A percentile compares a stretch with the other conserved stretches of the same genome.
These are phyloP conservation scores for Drosophila leonis DNA, from an alignment of 2,888 invertebrate genomes.

Conservation along the genomic window DNA sequence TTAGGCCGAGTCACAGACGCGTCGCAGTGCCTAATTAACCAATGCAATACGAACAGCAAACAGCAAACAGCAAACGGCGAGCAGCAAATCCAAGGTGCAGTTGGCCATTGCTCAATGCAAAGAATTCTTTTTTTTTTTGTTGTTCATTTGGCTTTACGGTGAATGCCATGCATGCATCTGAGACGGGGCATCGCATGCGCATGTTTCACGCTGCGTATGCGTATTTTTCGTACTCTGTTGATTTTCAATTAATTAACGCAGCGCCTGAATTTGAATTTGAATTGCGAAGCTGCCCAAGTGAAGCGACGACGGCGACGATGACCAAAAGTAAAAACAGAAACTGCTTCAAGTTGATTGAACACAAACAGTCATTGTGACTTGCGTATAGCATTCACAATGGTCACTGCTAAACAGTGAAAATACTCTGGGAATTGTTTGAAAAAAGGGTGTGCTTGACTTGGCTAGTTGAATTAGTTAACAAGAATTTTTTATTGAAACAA, in stretches of 20 bases:
- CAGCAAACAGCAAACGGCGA: conserved; percentile 21
- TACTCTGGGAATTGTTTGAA: neutral
- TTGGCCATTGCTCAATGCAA: conserved; percentile 53
- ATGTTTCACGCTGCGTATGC: conserved; percentile 26
- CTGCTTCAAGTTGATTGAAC: conserved; percentile 38
- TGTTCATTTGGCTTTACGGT: conserved; percentile 27
- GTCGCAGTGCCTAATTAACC: conserved; percentile 60
- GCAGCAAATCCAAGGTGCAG: conserved; percentile 30
- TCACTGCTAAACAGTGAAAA: neutral
- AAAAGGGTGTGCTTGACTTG: neutral
- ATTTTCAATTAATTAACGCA: conserved; percentile 62
- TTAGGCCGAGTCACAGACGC: conserved; percentile 15
- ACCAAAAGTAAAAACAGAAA: conserved; percentile 3
- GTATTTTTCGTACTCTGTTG: conserved; percentile 22
- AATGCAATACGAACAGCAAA: conserved; percentile 15
- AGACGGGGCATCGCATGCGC: conserved; percentile 33
- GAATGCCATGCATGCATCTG: conserved; percentile 50
- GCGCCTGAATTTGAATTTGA: conserved; percentile 56
- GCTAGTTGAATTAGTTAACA: too few species aligned
- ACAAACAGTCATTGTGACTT: conserved; percentile 8
- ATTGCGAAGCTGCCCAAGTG: conserved; percentile 45
- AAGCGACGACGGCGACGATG: conserved; percentile 6
- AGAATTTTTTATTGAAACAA: too few species aligned
- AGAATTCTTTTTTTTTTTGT: conserved; percentile 54
- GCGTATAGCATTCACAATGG: neutral